Percentiles rank a stretch among this genome's conserved stretches.
phyloP scores from a whole-genome alignment of 2,888 invertebrate genomes.

The Xestia xanthographa region DNA sequence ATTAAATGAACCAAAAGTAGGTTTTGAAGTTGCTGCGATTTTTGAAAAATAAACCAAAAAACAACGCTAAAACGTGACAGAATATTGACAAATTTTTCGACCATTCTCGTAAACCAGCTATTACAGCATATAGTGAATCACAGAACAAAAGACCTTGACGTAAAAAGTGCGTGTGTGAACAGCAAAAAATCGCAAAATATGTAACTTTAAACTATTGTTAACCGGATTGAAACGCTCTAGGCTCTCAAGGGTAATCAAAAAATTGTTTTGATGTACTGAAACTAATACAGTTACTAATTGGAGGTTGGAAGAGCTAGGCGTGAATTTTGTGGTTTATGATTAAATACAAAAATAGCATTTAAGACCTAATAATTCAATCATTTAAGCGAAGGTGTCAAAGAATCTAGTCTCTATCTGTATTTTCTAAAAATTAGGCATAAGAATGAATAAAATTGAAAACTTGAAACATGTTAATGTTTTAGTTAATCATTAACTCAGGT shows the following conservation, averaged over 20 bases:
- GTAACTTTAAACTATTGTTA: conserved; percentile 7
- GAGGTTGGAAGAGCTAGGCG: background rate
- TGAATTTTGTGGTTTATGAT: background rate
- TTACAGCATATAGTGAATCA: conserved; percentile 6
- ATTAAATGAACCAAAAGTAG: background rate
- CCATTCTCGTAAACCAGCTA: background rate
- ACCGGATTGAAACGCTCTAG: background rate
- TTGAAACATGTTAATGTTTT: too few relatives aligned
- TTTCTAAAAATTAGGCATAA: too few relatives aligned
- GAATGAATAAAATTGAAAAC: too few relatives aligned
- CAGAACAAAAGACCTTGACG: conserved; percentile 8
- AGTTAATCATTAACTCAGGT: too few relatives aligned
- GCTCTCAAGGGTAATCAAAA: background rate
- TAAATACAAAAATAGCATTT: background rate
- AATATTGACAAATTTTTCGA: background rate
- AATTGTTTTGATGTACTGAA: conserved; percentile 17
- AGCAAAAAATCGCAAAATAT: conserved; percentile 1
- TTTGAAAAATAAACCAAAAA: background rate
- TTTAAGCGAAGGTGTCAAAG: background rate
- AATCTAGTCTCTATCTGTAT: too few relatives aligned
- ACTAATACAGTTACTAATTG: conserved; percentile 17
- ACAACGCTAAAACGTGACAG: background rate
- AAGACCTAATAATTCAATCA: too few relatives aligned
- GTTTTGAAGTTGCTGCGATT: background rate
- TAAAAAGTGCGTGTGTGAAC: conserved; percentile 22